Evolutionary conservation across 2,888 invertebrate species (phyloP).

Genomic region (Pammene aurita): DNA sequence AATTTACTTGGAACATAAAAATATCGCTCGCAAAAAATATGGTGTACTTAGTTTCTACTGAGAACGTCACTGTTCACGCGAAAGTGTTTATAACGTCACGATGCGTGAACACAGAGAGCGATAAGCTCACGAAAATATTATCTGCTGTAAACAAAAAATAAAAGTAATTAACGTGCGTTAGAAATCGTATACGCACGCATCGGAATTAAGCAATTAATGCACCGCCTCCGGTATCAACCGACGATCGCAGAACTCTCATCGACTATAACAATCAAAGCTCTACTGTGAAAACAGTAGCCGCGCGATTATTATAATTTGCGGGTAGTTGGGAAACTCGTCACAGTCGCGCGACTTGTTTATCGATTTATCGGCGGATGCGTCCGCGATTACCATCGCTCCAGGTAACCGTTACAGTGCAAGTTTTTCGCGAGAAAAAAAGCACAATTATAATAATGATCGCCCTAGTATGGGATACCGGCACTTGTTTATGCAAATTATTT

Average conservation of each 20-base stretch:
- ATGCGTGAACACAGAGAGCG: conserved; percentile 66
- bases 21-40: conserved; percentile 20
- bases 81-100: conserved; percentile 72
- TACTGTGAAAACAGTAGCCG: conserved; percentile 67
- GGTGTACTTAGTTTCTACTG: conserved; percentile 26
- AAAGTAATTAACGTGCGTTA: conserved; percentile 74
- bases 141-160: conserved; percentile 71
- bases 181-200: conserved; percentile 79
- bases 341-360: conserved; percentile 74
- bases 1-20: conserved; percentile 29
- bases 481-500: conserved; percentile 77
- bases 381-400: conserved; percentile 70
- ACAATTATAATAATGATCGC: conserved; percentile 80
- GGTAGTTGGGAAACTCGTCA: conserved; percentile 73
- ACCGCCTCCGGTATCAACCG: conserved; percentile 67
- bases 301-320: conserved; percentile 68
- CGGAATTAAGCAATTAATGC: conserved; percentile 80
- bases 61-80: conserved; percentile 55
- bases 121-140: conserved; percentile 77
- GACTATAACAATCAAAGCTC: conserved; percentile 69
- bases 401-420: conserved; percentile 71
- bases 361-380: conserved; percentile 80
- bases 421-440: conserved; percentile 75
- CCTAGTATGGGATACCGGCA: conserved; percentile 75
- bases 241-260: conserved; percentile 73